Conservation (phyloP, 2,888 invertebrate species). For the Sarcophaga rosellei region DNA sequence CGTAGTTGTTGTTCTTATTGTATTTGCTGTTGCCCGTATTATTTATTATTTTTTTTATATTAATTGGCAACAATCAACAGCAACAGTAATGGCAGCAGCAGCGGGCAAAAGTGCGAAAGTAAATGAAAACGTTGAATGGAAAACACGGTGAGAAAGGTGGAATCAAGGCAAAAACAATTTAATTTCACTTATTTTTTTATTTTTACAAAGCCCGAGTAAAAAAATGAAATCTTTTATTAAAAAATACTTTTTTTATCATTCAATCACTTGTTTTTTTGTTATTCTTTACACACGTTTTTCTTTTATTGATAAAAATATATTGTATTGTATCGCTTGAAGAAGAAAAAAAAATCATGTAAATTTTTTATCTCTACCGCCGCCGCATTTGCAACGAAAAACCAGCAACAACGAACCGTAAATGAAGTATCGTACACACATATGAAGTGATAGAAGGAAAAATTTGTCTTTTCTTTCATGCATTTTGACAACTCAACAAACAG, state of each 20-base stretch:
- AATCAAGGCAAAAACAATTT: constrained; percentile 17
- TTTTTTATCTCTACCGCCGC: constrained; percentile 27
- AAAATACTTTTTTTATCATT: constrained; percentile 5
- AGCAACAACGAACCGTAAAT: constrained; percentile 64
- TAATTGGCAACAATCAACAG: constrained; percentile 62
- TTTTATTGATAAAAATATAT: not conserved
- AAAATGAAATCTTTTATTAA: not conserved
- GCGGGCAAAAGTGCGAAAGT: constrained; percentile 16
- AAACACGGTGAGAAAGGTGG: constrained; percentile 6
- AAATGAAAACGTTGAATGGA: constrained; percentile 11
- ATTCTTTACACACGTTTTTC: constrained; percentile 25
- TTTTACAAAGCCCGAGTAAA: not conserved
- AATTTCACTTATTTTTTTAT: not conserved
- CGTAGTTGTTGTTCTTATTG: constrained; percentile 1
- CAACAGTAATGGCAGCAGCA: constrained; percentile 11
- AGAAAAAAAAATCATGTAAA: constrained; percentile 37
- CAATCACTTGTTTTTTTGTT: constrained; percentile 16
- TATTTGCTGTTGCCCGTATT: not conserved
- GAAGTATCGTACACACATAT: constrained; percentile 48
- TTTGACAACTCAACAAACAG: constrained; percentile 65
- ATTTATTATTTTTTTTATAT: constrained; percentile 19
- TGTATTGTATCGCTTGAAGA: constrained; percentile 1
- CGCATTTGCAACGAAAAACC: constrained; percentile 55
- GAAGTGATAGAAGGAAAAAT: constrained; percentile 25
- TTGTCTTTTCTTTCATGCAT: not conserved